Percentiles rank a stretch among this genome's conserved stretches.
Conservation (phyloP, 1,140 invertebrate genomes). For the Psix sp. region DNA sequence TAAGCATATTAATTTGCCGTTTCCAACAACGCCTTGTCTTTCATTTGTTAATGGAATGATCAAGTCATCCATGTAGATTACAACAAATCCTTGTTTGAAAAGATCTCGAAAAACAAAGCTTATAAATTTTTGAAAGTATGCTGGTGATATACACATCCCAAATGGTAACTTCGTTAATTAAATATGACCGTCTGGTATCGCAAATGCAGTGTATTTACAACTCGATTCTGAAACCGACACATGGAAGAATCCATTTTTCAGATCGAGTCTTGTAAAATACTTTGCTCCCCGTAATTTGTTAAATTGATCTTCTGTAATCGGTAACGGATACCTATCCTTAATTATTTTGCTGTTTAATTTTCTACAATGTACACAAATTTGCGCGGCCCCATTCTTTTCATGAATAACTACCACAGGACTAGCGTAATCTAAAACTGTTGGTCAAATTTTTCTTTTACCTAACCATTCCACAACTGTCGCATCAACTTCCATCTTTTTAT, state of each 20-base stretch:
- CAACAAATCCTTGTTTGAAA: neutral
- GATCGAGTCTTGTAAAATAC: too few species aligned
- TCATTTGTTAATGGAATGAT: neutral
- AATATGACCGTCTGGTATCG: slow-evolving; percentile 2
- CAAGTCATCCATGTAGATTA: neutral
- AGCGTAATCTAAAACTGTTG: too few species aligned
- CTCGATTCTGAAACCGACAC: neutral
- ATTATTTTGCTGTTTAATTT: too few species aligned
- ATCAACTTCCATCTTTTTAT: slow-evolving; percentile 18
- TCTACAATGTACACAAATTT: too few species aligned
- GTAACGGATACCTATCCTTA: too few species aligned
- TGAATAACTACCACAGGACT: too few species aligned
- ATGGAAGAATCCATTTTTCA: slow-evolving; percentile 1
- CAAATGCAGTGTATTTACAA: slow-evolving; percentile 5
- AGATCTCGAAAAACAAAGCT: slow-evolving; percentile 1
- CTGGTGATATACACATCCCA: slow-evolving; percentile 1
- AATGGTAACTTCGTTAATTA: slow-evolving; percentile 3
- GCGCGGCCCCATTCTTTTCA: too few species aligned
- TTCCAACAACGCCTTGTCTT: neutral
- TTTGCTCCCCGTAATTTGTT: too few species aligned
- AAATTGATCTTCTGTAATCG: too few species aligned
- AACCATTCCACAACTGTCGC: slow-evolving; percentile 3
- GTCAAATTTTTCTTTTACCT: too few species aligned
- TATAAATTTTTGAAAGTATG: slow-evolving; percentile 11
- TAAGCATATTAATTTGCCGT: neutral